Base-by-base conservation (phyloP, 2,888 invertebrate genomes). In the Dascillus cervinus region DNA sequence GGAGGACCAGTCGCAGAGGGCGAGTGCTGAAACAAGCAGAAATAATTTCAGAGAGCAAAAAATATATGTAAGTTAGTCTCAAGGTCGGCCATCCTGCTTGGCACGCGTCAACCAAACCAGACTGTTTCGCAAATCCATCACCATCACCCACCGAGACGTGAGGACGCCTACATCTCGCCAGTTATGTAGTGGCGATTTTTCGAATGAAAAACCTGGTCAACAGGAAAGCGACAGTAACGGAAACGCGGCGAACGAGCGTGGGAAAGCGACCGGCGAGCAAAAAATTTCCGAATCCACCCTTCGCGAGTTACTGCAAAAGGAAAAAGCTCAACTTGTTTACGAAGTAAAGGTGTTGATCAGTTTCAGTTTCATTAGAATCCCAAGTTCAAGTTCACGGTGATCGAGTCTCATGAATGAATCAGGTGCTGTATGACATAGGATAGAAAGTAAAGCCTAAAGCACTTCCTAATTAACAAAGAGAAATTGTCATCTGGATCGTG, bases 1-100 rank as follows among this genome's bases (percentile, higher is more conserved):
- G 37, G 77, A 76, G 0, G 88, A 88, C 88, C 88, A 89, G 58
- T 89, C 87, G 62, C 89, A 89, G 11, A 90, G 72, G 0, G 89
- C 89, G 47, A 89, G 66, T 37, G 89, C 89, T 89, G 73, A 14
- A 71, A 70, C 62, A 55, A 56, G 56, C 13, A 29, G 5, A 39
- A 13, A 9, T 17, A 20, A n/a, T n/a, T 41, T 43, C 41, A 43
- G 47, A 44, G 49, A 47, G 47, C 44, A 49, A 48, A 52, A 51
- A 49, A 53, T n/a, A n/a, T n/a, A n/a, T 32, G 41, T 42, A 43
- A 39, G 40, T 37, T 44, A 52, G 52, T 55, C 49, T 53, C 53
- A 53, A 55, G 55, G 53, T 37, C 29, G 45, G 23, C 26, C n/a
- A n/a, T n/a, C n/a, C n/a, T n/a, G n/a, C n/a, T n/a, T n/a, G n/a